A percentile compares a stretch with the other conserved stretches of the same genome.
These are phyloP conservation scores for Hyla sarda DNA, from an alignment of 2,113 vertebrate species.

Conservation along the genomic window DNA sequence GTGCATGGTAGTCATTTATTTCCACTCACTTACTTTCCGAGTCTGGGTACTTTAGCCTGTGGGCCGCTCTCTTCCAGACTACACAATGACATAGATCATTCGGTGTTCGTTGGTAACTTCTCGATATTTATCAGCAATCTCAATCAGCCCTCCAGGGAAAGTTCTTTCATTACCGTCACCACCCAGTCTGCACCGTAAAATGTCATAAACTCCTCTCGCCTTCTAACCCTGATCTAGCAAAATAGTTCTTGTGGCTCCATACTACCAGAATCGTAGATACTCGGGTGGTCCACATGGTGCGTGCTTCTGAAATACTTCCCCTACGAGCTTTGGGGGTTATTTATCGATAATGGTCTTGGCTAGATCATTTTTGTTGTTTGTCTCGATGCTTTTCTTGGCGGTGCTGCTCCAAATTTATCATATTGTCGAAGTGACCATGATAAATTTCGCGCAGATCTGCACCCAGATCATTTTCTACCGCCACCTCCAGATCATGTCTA, in stretches of 20 bases:
- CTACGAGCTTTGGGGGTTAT: too few relatives aligned
- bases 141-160: neutral
- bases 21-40: constrained; percentile 26
- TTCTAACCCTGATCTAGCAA: neutral
- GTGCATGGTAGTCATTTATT: constrained; percentile 33
- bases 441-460: too few relatives aligned
- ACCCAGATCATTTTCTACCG: too few relatives aligned
- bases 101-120: neutral
- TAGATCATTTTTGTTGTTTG: too few relatives aligned
- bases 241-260: neutral
- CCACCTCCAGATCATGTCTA: too few relatives aligned
- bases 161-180: too few relatives aligned
- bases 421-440: too few relatives aligned
- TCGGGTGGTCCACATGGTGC: neutral
- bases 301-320: neutral
- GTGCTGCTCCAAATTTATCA: too few relatives aligned
- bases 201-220: neutral
- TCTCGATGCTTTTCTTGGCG: too few relatives aligned
- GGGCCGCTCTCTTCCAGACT: constrained; percentile 17
- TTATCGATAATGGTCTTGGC: too few relatives aligned
- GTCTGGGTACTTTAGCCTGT: neutral
- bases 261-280: neutral
- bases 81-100: neutral
- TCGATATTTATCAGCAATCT: constrained; percentile 12
- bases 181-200: neutral